Evolutionary conservation across 2,113 vertebrate genomes (phyloP).

Genomic region (Esox niger): DNA sequence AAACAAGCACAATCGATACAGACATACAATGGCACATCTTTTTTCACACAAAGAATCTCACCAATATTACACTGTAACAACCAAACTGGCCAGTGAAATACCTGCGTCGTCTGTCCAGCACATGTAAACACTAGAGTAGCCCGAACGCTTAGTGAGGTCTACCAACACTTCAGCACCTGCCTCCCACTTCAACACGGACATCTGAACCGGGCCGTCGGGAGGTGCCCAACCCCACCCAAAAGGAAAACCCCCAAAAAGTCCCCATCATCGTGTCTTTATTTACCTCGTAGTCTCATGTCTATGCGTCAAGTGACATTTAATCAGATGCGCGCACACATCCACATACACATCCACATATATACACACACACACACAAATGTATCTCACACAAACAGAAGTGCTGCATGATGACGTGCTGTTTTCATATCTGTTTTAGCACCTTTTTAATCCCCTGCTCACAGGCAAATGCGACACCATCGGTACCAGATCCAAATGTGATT

Average conservation of each 20-base stretch:
- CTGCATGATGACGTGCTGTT: conserved; percentile 44
- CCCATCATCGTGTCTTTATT: conserved; percentile 38
- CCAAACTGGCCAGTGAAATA: neutral
- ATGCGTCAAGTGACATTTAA: conserved; percentile 24
- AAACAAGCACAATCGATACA: neutral
- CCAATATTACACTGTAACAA: no score
- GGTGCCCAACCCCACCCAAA: no score
- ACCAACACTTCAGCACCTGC: neutral
- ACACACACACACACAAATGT: conserved; percentile 53
- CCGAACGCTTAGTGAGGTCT: no score
- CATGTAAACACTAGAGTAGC: no score
- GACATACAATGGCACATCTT: neutral
- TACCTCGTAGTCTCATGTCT: conserved; percentile 24
- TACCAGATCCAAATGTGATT: conserved; percentile 22
- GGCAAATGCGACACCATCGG: conserved; percentile 20
- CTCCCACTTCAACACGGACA: neutral
- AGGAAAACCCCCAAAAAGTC: conserved; percentile 30
- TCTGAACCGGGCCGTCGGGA: neutral
- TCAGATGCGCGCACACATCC: conserved; percentile 1
- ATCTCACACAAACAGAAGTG: conserved; percentile 19
- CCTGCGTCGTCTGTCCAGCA: neutral
- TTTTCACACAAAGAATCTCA: neutral
- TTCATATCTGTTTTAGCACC: conserved; percentile 42
- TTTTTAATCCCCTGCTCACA: conserved; percentile 35
- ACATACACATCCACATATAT: conserved; percentile 6